phyloP scores from a whole-genome alignment of 2,113 vertebrate species.

The Nesospiza acunhae region DNA sequence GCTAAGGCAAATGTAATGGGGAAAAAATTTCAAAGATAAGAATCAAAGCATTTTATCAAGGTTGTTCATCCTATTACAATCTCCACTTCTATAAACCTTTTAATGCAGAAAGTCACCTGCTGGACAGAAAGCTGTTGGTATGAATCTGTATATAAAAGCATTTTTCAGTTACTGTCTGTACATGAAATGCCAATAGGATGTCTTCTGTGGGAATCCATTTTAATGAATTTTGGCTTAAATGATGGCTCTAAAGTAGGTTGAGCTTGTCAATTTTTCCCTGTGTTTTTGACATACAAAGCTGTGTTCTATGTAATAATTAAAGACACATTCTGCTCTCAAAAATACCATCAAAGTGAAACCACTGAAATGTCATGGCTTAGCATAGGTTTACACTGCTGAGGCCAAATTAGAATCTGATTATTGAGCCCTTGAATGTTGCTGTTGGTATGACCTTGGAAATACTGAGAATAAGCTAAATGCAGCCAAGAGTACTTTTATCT shows the following conservation, averaged over 20 bases:
- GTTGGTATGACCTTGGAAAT: neutral
- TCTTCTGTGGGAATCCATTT: constrained; percentile 7
- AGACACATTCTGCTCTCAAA: neutral
- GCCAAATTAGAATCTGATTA: neutral
- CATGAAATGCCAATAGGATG: neutral
- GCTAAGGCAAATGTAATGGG: neutral
- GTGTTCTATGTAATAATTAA: neutral
- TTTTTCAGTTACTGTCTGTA: neutral
- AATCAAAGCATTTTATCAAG: constrained; percentile 59
- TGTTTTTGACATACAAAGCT: neutral
- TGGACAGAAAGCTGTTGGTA: constrained; percentile 33
- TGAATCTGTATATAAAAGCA: constrained; percentile 36
- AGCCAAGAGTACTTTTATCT: neutral
- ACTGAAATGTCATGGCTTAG: neutral
- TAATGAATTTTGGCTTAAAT: neutral
- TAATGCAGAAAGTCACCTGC: constrained; percentile 52
- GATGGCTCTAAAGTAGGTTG: neutral
- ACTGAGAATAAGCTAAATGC: neutral
- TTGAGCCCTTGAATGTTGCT: neutral
- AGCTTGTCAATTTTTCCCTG: neutral
- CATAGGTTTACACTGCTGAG: neutral
- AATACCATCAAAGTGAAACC: neutral
- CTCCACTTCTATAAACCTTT: constrained; percentile 22
- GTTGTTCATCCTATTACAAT: constrained; percentile 57
- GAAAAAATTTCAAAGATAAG: constrained; percentile 44